Evolutionary conservation across 2,113 vertebrate species (phyloP).

Genomic region (Phylloscopus whistleri): DNA sequence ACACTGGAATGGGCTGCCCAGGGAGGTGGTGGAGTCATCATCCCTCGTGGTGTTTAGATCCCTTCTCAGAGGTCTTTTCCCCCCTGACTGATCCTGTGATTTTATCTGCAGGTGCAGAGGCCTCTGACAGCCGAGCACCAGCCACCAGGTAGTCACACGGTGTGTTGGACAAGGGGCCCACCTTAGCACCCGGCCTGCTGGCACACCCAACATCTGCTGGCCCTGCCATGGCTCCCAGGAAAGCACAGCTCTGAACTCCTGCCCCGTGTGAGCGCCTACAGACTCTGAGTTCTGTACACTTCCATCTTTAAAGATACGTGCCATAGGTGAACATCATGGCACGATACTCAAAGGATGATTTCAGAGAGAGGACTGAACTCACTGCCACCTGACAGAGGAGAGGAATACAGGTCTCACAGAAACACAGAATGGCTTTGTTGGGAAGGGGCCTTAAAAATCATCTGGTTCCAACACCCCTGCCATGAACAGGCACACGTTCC

Average conservation of each 20-base stretch:
- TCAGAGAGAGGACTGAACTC: neutral
- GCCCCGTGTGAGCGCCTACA: accelerated
- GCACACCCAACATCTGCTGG: accelerated
- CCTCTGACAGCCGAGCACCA: neutral
- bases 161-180: neutral
- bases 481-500: neutral
- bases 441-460: neutral
- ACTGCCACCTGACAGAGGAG: neutral
- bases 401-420: accelerated
- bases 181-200: neutral
- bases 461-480: neutral
- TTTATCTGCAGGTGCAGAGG: neutral
- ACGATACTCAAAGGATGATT: neutral
- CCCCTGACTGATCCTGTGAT: neutral
- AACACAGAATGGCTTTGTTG: neutral
- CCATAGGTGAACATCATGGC: accelerated
- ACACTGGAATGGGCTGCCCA: neutral
- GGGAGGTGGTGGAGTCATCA: neutral
- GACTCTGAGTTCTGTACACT: neutral
- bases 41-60: too few species aligned
- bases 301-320: neutral
- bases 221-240: accelerated
- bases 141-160: accelerated
- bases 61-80: neutral
- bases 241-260: neutral